These are phyloP conservation scores for Apodemia duryi DNA, from an alignment of 2,888 invertebrate genomes.

Conservation along the genomic window DNA sequence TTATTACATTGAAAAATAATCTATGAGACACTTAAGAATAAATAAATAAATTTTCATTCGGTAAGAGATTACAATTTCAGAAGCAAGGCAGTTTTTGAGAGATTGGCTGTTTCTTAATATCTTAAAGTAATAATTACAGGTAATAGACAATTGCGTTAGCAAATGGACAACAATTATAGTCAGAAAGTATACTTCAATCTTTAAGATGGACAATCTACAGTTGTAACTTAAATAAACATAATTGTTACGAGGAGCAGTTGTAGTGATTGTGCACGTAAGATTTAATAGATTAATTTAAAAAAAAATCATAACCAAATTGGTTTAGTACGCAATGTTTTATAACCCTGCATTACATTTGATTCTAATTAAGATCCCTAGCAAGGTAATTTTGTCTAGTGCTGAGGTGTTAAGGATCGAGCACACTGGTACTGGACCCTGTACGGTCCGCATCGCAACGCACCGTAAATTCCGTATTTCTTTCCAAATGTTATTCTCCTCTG, in stretches of 20 bases:
- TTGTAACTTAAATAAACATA: background rate
- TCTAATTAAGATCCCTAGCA: too few relatives aligned
- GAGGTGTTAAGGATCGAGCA: too few relatives aligned
- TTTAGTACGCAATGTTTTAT: too few relatives aligned
- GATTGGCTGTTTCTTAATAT: background rate
- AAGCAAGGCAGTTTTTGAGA: constrained; percentile 13
- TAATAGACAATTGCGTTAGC: background rate
- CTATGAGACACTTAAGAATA: constrained; percentile 44
- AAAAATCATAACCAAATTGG: too few relatives aligned
- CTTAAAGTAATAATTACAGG: constrained; percentile 2
- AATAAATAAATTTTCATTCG: constrained; percentile 46
- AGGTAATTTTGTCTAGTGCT: too few relatives aligned
- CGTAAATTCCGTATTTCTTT: too few relatives aligned
- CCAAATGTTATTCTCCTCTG: too few relatives aligned
- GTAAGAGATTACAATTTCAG: constrained; percentile 23
- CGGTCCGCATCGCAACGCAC: too few relatives aligned
- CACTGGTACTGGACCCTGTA: too few relatives aligned
- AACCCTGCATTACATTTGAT: too few relatives aligned
- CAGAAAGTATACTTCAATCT: background rate
- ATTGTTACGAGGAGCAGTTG: background rate
- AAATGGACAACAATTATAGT: background rate
- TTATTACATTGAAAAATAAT: constrained; percentile 34
- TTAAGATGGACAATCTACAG: background rate
- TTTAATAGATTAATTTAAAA: too few relatives aligned
- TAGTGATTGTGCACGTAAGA: background rate